Conservation (phyloP, 37 sponge, comb jelly and placozoan genomes). For the Chondrosia reniformis region DNA sequence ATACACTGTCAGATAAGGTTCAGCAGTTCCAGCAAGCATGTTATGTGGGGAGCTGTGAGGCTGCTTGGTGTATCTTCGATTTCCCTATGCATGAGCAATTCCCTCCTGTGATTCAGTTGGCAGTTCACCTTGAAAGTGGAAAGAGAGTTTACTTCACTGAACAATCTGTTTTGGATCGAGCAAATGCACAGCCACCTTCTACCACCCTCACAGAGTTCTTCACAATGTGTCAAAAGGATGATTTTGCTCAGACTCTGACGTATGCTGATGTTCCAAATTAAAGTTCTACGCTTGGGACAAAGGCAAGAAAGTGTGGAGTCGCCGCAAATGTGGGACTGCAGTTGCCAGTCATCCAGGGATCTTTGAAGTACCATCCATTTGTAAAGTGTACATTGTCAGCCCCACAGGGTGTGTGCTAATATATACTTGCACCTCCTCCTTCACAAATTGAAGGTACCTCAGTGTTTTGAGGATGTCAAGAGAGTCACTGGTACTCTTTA, state of each 20-base stretch:
- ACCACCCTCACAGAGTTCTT: slow-evolving; percentile 52
- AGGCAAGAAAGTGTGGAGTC: slow-evolving; percentile 16
- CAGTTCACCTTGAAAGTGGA: slow-evolving; percentile 48
- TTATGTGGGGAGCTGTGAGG: slow-evolving; percentile 43
- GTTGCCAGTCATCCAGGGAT: slow-evolving; percentile 16
- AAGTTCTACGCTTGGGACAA: slow-evolving; percentile 34
- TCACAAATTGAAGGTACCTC: slow-evolving; percentile 34
- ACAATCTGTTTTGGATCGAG: neutral
- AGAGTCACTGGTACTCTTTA: slow-evolving; percentile 21
- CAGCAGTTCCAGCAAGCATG: slow-evolving; percentile 18
- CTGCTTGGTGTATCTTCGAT: slow-evolving; percentile 43
- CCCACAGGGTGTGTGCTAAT: slow-evolving; percentile 45
- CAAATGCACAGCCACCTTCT: neutral
- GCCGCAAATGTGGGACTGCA: slow-evolving; percentile 34
- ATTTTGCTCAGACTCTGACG: slow-evolving; percentile 27
- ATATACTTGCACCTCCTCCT: slow-evolving; percentile 43
- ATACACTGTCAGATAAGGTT: too few species aligned
- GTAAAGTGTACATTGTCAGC: slow-evolving; percentile 31
- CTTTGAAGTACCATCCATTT: slow-evolving; percentile 29
- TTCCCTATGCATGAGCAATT: slow-evolving; percentile 39
- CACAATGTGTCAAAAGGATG: slow-evolving; percentile 29
- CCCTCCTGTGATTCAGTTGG: slow-evolving; percentile 31
- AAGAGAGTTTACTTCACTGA: slow-evolving; percentile 43
- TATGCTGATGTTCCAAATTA: slow-evolving; percentile 30
- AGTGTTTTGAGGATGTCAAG: slow-evolving; percentile 19